Conservation (phyloP, 1,140 invertebrate genomes). For the Cydia splendana region DNA sequence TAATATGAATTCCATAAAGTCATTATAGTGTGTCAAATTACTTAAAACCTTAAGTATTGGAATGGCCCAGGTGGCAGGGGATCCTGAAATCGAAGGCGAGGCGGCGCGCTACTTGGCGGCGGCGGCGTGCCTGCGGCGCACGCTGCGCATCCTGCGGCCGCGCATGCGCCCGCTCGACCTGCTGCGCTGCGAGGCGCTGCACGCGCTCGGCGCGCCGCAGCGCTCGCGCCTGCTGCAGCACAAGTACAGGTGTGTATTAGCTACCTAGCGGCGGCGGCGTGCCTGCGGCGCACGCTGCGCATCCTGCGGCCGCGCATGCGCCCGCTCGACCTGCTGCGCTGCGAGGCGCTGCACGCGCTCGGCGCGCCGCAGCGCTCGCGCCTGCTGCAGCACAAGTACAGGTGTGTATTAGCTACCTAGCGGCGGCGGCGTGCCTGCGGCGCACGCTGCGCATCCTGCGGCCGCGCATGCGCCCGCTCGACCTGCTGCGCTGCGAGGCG, state of each 20-base stretch:
- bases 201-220: conserved; percentile 91
- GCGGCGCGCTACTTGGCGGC: conserved; percentile 96
- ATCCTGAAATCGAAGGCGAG: conserved; percentile 89
- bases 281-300: conserved; percentile 90
- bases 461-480: no score
- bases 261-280: conserved; percentile 95
- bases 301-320: conserved; percentile 86
- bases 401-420: no score
- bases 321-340: conserved; percentile 91
- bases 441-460: no score
- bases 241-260: conserved; percentile 91
- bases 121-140: conserved; percentile 91
- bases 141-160: conserved; percentile 89
- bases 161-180: conserved; percentile 87
- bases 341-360: conserved; percentile 94
- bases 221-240: conserved; percentile 90
- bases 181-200: conserved; percentile 93
- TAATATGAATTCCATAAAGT: no score
- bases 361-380: conserved; percentile 89
- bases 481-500: no score
- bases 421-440: no score
- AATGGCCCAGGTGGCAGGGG: conserved; percentile 57
- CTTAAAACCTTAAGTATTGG: no score
- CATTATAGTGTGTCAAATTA: no score
- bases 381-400: conserved; percentile 94